phyloP scores from a whole-genome alignment of 2,888 invertebrate genomes.

The Nymphalis c-album region DNA sequence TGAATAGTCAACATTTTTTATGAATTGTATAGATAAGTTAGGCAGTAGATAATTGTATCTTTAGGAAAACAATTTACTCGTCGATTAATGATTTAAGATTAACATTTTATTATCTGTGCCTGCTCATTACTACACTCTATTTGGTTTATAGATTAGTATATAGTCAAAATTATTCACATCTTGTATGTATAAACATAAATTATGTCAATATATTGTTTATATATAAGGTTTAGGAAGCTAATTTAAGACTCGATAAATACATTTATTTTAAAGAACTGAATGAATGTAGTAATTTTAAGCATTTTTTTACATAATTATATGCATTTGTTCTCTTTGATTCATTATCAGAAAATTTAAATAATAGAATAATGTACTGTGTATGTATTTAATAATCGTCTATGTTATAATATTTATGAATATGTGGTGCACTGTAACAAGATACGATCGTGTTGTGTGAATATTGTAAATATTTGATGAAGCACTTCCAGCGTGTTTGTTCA shows the following conservation, averaged over 20 bases:
- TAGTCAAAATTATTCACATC: slow-evolving; percentile 6
- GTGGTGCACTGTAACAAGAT: slow-evolving; percentile 26
- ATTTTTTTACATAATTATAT: slow-evolving; percentile 6
- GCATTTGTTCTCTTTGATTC: slow-evolving; percentile 9
- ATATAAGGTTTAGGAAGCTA: slow-evolving; percentile 13
- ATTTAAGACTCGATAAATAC: slow-evolving; percentile 17
- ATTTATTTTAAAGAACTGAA: slow-evolving; percentile 28
- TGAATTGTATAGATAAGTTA: slow-evolving; percentile 64
- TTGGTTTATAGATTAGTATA: slow-evolving; percentile 9
- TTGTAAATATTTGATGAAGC: slow-evolving; percentile 56
- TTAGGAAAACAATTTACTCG: slow-evolving; percentile 52
- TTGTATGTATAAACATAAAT: slow-evolving; percentile 9
- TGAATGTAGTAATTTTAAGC: slow-evolving; percentile 13
- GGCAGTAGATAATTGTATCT: slow-evolving; percentile 57
- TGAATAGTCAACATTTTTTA: slow-evolving; percentile 80
- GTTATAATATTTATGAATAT: slow-evolving; percentile 30
- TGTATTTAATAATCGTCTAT: slow-evolving; percentile 28
- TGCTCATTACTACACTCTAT: slow-evolving; percentile 20
- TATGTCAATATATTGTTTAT: slow-evolving; percentile 14
- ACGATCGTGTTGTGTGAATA: slow-evolving; percentile 43
- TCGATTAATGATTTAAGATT: slow-evolving; percentile 25
- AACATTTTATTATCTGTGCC: slow-evolving; percentile 30
- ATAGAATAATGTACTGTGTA: slow-evolving; percentile 21
- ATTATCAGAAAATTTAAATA: slow-evolving; percentile 7
- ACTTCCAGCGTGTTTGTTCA: slow-evolving; percentile 49